Base-by-base conservation (phyloP, 2,113 vertebrate species). In the Sciurus niger region DNA sequence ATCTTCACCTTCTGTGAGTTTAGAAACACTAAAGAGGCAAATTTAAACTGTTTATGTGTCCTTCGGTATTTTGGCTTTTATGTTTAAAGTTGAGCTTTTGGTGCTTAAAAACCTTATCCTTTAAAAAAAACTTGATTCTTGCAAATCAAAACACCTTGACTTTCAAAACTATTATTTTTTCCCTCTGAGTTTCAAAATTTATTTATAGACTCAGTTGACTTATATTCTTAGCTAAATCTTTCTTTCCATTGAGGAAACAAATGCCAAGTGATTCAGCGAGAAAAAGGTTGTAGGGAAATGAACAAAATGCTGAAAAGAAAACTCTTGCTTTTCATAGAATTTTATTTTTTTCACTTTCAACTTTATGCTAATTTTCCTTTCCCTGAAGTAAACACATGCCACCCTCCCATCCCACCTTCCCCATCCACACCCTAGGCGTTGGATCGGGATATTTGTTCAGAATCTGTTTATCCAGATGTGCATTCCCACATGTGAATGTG, bases 131-230 rank as follows among this genome's bases (percentile, higher is more conserved):
- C 20, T 90, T 93, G 32, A 68, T 90, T 78, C 48, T 96, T 97
- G 28, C 32, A 80, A 85, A 93, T 93, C 20, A 92, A 86, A 96
- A 93, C 8, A 82, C 17, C 46, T 60, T 82, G 67, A 40, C n/a
- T 94, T 96, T 94, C 65, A 72, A 90, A 92, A 70, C 72, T 86
- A 48, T 76, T 93, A 65, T 80, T 90, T 89, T 90, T 89, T 92
- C 68, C 20, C 48, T 90, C 78, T 48, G 65, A 84, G 65, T 96
- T 97, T 90, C 80, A 92, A 89, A 93, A 78, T 93, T 30, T 94
- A 78, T 96, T 85, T 94, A 72, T 90, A 93, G 86, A 89, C 25
- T 72, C 43, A 84, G 7, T 87, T 74, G 83, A 93, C 43, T 88
- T 77, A 55, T 4, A 18, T 85, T 80, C 87, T 85, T 51, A 95